These are phyloP conservation scores for Delphinapterus leucas DNA, from an alignment of 2,113 vertebrate species.

Conservation along the genomic window DNA sequence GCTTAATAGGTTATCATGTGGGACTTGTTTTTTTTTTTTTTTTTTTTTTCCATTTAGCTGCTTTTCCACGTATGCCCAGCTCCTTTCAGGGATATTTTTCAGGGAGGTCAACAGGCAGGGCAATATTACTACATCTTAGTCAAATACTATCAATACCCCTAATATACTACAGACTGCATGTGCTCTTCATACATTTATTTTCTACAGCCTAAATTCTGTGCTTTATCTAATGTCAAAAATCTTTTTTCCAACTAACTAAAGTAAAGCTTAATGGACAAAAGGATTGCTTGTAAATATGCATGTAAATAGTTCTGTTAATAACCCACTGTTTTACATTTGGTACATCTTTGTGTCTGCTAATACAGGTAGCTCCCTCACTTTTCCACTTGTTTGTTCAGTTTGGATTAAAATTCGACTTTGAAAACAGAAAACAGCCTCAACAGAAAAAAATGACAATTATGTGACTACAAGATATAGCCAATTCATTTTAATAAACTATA, in stretches of 20 bases:
- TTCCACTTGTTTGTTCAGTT: conserved; percentile 79
- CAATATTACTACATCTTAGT: not conserved
- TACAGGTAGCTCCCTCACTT: conserved; percentile 76
- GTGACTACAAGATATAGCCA: not conserved
- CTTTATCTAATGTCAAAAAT: conserved; percentile 35
- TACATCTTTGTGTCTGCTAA: conserved; percentile 80
- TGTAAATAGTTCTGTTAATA: conserved; percentile 86
- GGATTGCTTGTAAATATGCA: conserved; percentile 82
- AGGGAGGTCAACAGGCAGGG: not conserved
- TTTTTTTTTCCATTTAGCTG: not conserved
- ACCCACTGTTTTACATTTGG: conserved; percentile 78
- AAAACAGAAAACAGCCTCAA: conserved; percentile 56
- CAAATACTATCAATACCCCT: not conserved
- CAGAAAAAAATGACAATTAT: not conserved
- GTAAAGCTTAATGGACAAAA: conserved; percentile 71
- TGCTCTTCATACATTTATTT: not conserved
- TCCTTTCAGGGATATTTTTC: not conserved
- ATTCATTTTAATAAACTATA: not conserved
- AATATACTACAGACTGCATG: not conserved
- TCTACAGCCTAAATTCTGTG: not conserved
- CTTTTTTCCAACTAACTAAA: conserved; percentile 71
- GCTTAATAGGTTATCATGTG: not conserved
- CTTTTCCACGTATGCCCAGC: not conserved
- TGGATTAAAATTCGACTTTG: conserved; percentile 80
- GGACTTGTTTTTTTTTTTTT: rapidly evolving